Conservation (phyloP, 2,113 vertebrate genomes). For the Dendropsophus ebraccatus region DNA sequence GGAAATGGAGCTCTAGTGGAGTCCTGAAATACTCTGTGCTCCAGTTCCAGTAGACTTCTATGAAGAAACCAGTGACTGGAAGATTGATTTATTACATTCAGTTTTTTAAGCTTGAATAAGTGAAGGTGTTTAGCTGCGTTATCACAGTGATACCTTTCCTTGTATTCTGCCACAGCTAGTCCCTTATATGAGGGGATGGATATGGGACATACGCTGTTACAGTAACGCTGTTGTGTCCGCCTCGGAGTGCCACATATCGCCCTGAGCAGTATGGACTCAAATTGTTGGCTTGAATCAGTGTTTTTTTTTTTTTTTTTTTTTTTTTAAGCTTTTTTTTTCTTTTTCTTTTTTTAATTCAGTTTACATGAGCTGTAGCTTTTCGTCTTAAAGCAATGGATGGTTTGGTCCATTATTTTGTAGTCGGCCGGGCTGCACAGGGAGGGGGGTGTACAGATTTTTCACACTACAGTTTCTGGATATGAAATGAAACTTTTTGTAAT, state of each 20-base stretch:
- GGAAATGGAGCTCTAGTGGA: slow-evolving; percentile 48
- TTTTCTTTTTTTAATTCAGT: background rate
- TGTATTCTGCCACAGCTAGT: background rate
- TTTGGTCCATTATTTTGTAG: background rate
- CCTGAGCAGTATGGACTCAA: background rate
- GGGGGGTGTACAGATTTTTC: background rate
- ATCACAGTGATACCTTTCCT: background rate
- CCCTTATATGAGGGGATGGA: background rate
- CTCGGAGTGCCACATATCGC: background rate
- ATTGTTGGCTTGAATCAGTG: background rate
- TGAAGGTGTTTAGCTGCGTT: background rate
- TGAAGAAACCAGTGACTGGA: slow-evolving; percentile 14
- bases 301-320: background rate
- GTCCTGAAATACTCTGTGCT: background rate
- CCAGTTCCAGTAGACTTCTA: background rate
- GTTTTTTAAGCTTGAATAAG: background rate
- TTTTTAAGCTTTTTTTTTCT: background rate
- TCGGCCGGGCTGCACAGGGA: background rate
- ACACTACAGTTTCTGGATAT: background rate
- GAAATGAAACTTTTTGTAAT: background rate
- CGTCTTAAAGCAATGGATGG: background rate
- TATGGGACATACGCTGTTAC: background rate
- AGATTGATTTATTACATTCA: background rate
- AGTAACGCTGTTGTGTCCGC: background rate
- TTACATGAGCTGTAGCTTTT: background rate